Conservation (phyloP, 2,888 invertebrate species). For the Rutpela maculata region DNA sequence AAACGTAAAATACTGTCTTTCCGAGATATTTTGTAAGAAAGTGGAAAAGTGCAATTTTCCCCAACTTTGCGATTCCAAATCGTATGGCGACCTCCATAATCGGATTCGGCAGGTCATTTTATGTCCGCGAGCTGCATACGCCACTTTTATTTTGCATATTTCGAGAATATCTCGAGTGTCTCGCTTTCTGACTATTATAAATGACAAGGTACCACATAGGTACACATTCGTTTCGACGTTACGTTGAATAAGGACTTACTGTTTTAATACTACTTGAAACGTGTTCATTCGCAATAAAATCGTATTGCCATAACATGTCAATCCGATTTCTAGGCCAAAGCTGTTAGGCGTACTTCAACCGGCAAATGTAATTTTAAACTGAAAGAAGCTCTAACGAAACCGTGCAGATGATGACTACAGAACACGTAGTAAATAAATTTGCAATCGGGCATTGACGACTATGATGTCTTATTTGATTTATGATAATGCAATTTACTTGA, state of each 20-base stretch:
- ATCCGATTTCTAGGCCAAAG: not conserved
- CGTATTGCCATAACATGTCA: conserved; percentile 1
- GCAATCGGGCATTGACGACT: not conserved
- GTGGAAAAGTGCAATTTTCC: too few relatives aligned
- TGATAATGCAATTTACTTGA: too few relatives aligned
- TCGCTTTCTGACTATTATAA: too few relatives aligned
- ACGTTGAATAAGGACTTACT: conserved; percentile 17
- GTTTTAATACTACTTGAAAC: not conserved
- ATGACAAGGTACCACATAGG: conserved; percentile 29
- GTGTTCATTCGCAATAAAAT: not conserved
- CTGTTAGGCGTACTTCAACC: not conserved
- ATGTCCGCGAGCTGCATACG: too few relatives aligned
- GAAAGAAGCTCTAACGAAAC: not conserved
- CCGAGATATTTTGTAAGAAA: too few relatives aligned
- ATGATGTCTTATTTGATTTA: not conserved
- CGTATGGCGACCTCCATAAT: too few relatives aligned
- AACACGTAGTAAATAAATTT: not conserved
- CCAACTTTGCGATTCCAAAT: too few relatives aligned
- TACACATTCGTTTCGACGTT: conserved; percentile 29
- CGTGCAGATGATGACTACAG: too few relatives aligned
- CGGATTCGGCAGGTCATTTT: too few relatives aligned
- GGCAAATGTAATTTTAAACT: not conserved
- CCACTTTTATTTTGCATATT: too few relatives aligned
- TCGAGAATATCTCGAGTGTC: too few relatives aligned
- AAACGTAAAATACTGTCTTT: too few relatives aligned